A percentile compares a stretch with the other conserved stretches of the same genome.
These are phyloP conservation scores for Ylistrum balloti DNA, from an alignment of 1,140 invertebrate genomes.

Conservation along the genomic window DNA sequence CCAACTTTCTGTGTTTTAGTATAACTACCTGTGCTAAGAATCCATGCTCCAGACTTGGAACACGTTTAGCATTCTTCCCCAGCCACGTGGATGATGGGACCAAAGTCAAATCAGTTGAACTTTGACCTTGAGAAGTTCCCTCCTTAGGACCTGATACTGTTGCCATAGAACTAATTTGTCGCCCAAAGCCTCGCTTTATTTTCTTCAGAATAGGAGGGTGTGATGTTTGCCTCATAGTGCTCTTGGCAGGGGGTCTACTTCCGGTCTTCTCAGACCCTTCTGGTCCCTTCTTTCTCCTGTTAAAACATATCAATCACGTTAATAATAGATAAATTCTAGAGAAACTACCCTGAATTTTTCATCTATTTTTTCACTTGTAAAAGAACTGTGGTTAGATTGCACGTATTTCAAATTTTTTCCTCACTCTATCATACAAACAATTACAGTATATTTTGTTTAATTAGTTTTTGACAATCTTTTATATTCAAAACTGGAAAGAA, in stretches of 20 bases:
- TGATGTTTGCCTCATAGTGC: conserved; percentile 48
- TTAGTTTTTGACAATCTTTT: too few species aligned
- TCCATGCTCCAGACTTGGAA: conserved; percentile 64
- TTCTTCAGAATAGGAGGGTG: conserved; percentile 47
- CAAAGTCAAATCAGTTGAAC: conserved; percentile 48
- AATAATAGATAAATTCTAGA: too few species aligned
- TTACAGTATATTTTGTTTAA: too few species aligned
- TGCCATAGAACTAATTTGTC: conserved; percentile 50
- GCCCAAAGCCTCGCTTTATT: conserved; percentile 46
- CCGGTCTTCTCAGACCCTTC: background rate
- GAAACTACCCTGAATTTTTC: too few species aligned
- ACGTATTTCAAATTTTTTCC: too few species aligned
- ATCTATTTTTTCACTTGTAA: too few species aligned
- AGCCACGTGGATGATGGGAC: conserved; percentile 56
- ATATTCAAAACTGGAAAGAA: too few species aligned
- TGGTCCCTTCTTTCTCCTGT: background rate
- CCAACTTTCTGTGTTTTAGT: too few species aligned
- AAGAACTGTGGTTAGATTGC: too few species aligned
- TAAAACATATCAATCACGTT: background rate
- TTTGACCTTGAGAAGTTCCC: background rate
- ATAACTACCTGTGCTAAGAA: conserved; percentile 67
- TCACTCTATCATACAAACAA: too few species aligned
- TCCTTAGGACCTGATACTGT: background rate
- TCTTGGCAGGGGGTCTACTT: background rate
- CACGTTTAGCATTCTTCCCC: conserved; percentile 65